Evolutionary conservation across 2,888 invertebrate genomes (phyloP).

Genomic region (Cybosia mesomella): DNA sequence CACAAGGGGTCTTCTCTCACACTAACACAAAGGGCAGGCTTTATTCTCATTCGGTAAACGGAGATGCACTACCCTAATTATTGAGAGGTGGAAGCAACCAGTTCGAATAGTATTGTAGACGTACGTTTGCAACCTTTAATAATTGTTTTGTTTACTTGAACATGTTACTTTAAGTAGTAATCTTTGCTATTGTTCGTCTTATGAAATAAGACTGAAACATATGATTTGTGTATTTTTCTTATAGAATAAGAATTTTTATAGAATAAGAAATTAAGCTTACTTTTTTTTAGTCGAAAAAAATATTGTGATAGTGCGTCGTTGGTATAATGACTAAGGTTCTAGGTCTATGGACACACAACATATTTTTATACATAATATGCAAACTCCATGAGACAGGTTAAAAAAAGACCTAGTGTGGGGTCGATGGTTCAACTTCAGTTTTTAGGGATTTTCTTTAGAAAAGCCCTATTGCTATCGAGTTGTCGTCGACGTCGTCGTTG

Average conservation of each 20-base stretch:
- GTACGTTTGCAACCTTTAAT: constrained; percentile 44
- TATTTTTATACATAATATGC: too few species aligned
- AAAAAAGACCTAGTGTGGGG: too few species aligned
- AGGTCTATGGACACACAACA: too few species aligned
- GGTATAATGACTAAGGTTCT: too few species aligned
- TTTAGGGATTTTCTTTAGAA: too few species aligned
- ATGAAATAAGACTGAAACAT: background rate
- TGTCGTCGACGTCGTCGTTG: too few species aligned
- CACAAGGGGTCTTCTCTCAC: constrained; percentile 62
- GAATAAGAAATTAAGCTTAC: too few species aligned
- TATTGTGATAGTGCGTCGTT: too few species aligned
- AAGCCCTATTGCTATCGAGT: too few species aligned
- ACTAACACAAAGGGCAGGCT: constrained; percentile 78
- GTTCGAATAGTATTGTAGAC: constrained; percentile 66
- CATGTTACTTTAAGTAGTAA: constrained; percentile 13
- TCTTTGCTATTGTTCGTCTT: constrained; percentile 11
- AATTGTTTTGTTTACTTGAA: constrained; percentile 51
- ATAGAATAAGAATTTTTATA: background rate
- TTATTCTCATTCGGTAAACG: constrained; percentile 83
- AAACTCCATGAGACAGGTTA: too few species aligned
- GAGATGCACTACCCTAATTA: constrained; percentile 90
- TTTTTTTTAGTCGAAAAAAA: too few species aligned
- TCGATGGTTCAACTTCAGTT: too few species aligned
- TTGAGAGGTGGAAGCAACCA: constrained; percentile 75
- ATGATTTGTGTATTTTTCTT: background rate